Evolutionary conservation across 2,888 invertebrate species (phyloP).

Genomic region (Salticus scenicus): DNA sequence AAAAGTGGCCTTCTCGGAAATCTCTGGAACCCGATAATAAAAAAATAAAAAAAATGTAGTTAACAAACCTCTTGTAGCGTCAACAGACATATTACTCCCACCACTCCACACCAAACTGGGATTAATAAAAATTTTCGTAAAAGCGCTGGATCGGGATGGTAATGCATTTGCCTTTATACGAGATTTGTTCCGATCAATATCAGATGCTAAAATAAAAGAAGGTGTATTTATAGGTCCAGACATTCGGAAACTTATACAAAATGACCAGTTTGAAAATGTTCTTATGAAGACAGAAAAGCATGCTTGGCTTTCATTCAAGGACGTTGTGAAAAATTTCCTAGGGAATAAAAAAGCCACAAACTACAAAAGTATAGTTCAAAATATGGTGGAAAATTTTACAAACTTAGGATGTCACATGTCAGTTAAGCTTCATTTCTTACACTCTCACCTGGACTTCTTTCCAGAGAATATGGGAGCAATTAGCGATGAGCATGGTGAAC

Average conservation of each 20-base stretch:
- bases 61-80: neutral
- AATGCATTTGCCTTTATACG: neutral
- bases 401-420: too few species aligned
- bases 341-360: too few species aligned
- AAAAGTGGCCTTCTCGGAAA: neutral
- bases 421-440: too few species aligned
- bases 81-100: neutral
- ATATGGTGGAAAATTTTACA: too few species aligned
- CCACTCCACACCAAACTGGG: neutral
- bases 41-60: neutral
- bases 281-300: neutral
- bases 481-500: too few species aligned
- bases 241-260: neutral
- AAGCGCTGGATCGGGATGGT: neutral
- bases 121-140: neutral
- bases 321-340: too few species aligned
- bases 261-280: neutral
- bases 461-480: too few species aligned
- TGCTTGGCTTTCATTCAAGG: neutral
- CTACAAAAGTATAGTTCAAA: too few species aligned
- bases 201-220: too few species aligned
- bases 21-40: neutral
- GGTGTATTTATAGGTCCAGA: too few species aligned
- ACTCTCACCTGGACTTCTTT: too few species aligned
- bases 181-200: neutral